Evolutionary conservation across 2,113 vertebrate genomes (phyloP).

Genomic region (Campylomormyrus tamandua): DNA sequence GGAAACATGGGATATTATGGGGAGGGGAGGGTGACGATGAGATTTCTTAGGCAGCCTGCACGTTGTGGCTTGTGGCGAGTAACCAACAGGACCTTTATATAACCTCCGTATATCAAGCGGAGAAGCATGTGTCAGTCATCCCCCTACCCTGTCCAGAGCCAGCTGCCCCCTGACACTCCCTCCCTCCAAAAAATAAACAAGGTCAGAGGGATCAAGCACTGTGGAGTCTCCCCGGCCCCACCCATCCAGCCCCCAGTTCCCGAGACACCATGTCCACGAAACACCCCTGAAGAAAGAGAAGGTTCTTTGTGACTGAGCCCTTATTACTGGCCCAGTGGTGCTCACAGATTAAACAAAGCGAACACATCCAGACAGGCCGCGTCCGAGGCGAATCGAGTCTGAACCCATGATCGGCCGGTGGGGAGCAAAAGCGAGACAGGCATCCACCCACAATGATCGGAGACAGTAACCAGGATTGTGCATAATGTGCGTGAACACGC

Average conservation of each 20-base stretch:
- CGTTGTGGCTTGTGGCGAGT: not conserved
- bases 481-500: not conserved
- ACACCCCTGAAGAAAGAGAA: not conserved
- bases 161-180: not conserved
- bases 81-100: not conserved
- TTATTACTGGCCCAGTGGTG: not conserved
- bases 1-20: not conserved
- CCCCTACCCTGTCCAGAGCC: not conserved
- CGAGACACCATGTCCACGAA: not conserved
- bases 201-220: not conserved
- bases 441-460: not conserved
- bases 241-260: not conserved
- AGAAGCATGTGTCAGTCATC: conserved; percentile 15
- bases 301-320: not conserved
- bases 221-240: not conserved
- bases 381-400: not conserved
- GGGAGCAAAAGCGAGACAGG: not conserved
- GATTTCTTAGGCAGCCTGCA: not conserved
- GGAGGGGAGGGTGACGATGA: not conserved
- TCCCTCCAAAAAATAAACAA: not conserved
- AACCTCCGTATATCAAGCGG: not conserved
- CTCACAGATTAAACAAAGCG: not conserved
- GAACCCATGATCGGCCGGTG: not conserved
- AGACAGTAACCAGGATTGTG: not conserved
- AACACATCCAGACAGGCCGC: not conserved